Evolutionary conservation across 37 sponge, comb jelly and placozoan genomes (phyloP).

Genomic region (Beroe ovata): DNA sequence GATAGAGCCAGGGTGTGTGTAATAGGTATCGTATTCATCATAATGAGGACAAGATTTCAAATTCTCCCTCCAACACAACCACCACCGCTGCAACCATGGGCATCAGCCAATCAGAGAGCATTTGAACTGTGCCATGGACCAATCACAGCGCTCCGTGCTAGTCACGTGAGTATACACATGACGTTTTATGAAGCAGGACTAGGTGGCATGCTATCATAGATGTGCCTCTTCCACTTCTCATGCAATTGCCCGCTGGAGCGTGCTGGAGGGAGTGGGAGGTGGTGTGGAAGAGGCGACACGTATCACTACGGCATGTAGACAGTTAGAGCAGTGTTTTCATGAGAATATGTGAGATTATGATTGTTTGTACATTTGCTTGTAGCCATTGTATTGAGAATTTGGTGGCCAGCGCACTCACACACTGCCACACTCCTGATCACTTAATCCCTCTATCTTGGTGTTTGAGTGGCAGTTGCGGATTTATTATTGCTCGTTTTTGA

Average conservation of each 20-base stretch:
- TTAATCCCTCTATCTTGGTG: no score
- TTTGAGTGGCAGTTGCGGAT: no score
- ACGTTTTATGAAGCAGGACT: constrained; percentile 1
- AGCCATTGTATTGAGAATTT: not conserved
- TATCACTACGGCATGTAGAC: constrained; percentile 53
- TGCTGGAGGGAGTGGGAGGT: not conserved
- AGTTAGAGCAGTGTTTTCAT: constrained; percentile 49
- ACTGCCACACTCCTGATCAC: no score
- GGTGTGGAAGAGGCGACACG: constrained; percentile 14
- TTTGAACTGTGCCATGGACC: not conserved
- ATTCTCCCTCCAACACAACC: constrained; percentile 42
- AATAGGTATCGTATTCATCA: no score
- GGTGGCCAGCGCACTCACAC: constrained; percentile 1
- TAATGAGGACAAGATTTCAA: no score
- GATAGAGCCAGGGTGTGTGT: no score
- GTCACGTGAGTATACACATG: constrained; percentile 31
- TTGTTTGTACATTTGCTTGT: not conserved
- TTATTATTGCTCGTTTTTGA: no score
- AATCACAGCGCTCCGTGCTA: not conserved
- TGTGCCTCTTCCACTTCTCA: constrained; percentile 32
- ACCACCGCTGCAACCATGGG: not conserved
- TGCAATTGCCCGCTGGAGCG: constrained; percentile 26
- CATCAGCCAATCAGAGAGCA: constrained; percentile 33
- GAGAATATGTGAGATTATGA: not conserved
- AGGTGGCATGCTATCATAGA: constrained; percentile 59